Base-by-base conservation (phyloP, 64 coral and sea anemone genomes). In the Pachyseris speciosa region DNA sequence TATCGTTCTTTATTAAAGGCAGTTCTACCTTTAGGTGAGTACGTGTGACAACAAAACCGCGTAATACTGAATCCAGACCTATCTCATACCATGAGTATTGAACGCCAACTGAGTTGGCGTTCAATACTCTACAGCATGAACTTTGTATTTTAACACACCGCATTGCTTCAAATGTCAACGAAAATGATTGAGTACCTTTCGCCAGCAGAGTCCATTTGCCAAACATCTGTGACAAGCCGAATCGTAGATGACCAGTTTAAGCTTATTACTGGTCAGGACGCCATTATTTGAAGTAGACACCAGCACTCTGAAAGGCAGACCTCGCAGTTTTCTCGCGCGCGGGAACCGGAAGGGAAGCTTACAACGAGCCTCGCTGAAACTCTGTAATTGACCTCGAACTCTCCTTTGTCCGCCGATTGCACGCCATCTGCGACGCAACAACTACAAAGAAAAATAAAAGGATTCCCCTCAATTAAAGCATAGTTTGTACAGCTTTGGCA, bases 321-420 rank as follows among this genome's bases (percentile, higher is more conserved):
- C 72, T 25, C 84, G 83, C 16, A 80, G n/a, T 39, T 96, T 96
- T 72, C 94, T 92, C 40, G 85, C 67, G 29, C 19, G 78, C 32
- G 70, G 80, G 15, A 78, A 84, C 43, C 55, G 89, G 64, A 96
- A 64, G 13, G 94, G 94, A 27, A 96, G 66, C 25, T 80, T 63
- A 42, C 94, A 96, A 22, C 94, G 78, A n/a, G 76, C 71, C 47
- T 96, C 95, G 0, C 63, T 61, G 91, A 96, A 96, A 67, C 91
- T 96, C 51, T 89, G 76, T 10, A 89, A 84, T 24, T 69, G 44
- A 19, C 91, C 95, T 61, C 44, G 45, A 25, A 78, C 88, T 39
- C 93, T 96, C 65, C 37, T 33, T 41, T 93, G 66, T 31, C 24
- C 42, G 28, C 90, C 85, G 27, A 90, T 50, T 27, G 55, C 68